Evolutionary conservation across 1,140 invertebrate genomes (phyloP).

Genomic region (Calosoma granatense): DNA sequence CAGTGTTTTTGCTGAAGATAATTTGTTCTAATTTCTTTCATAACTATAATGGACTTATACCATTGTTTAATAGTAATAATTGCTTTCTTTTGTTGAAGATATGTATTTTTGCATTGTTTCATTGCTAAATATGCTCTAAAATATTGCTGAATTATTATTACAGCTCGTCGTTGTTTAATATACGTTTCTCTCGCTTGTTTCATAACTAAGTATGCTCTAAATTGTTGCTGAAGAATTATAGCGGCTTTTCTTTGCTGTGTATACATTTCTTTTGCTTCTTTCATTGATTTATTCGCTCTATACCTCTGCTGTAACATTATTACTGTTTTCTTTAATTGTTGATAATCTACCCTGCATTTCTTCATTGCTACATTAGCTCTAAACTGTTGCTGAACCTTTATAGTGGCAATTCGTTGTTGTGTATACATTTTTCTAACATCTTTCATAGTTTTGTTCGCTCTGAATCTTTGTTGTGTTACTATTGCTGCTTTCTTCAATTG

Average conservation of each 20-base stretch:
- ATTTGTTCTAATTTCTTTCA: slow-evolving; percentile 22
- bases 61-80: slow-evolving; percentile 22
- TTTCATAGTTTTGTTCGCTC: slow-evolving; percentile 33
- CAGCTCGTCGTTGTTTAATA: slow-evolving; percentile 12
- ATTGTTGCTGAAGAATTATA: slow-evolving; percentile 20
- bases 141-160: slow-evolving; percentile 22
- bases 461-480: slow-evolving; percentile 34
- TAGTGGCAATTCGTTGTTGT: slow-evolving; percentile 14
- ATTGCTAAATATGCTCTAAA: slow-evolving; percentile 23
- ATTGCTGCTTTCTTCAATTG: slow-evolving; percentile 23
- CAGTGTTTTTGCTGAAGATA: slow-evolving; percentile 28
- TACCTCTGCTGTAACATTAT: slow-evolving; percentile 25
- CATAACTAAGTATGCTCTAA: slow-evolving; percentile 15
- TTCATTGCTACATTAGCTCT: slow-evolving; percentile 23
- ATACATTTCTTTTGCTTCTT: slow-evolving; percentile 13
- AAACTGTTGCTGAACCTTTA: slow-evolving; percentile 29
- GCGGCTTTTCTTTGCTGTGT: slow-evolving; percentile 13
- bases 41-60: slow-evolving; percentile 22
- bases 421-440: slow-evolving; percentile 19
- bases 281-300: slow-evolving; percentile 26
- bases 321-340: background rate
- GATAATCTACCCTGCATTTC: background rate
- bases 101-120: slow-evolving; percentile 16
- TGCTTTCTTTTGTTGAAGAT: slow-evolving; percentile 15
- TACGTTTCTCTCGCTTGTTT: slow-evolving; percentile 19